A percentile compares a stretch with the other conserved stretches of the same genome.
These are phyloP conservation scores for Podarcis lilfordi DNA, from an alignment of 2,797 vertebrate species.

Conservation along the genomic window DNA sequence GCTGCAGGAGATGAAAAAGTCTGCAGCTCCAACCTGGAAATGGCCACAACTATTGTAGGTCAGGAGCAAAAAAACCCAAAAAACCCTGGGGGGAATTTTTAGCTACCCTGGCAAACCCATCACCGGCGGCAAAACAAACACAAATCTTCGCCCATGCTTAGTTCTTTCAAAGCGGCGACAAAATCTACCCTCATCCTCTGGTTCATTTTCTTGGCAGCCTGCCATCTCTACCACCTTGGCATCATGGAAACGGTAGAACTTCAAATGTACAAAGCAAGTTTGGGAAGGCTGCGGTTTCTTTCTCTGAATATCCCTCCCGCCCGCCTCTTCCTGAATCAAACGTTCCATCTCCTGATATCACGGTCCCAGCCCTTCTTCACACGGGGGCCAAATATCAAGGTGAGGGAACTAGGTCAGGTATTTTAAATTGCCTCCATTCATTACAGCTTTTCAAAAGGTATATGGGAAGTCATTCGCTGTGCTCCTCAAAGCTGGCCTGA, in stretches of 20 bases:
- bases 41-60: not conserved
- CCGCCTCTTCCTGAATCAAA: not conserved
- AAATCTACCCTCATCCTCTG: not conserved
- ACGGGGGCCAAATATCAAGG: not conserved
- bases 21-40: not conserved
- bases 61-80: too few relatives aligned
- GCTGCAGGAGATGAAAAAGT: not conserved
- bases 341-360: not conserved
- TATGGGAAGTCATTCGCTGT: too few relatives aligned
- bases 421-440: not conserved
- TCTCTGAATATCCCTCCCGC: not conserved
- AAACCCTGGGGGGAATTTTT: accelerated
- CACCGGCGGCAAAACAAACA: not conserved
- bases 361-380: not conserved
- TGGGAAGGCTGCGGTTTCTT: not conserved
- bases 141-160: not conserved
- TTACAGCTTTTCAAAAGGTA: not conserved
- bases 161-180: not conserved
- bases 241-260: not conserved
- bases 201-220: too few relatives aligned
- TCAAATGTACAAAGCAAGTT: too few relatives aligned
- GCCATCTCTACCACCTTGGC: not conserved
- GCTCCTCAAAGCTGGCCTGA: not conserved
- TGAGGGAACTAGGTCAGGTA: not conserved
- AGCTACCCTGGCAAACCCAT: accelerated